Percentiles rank a stretch among this genome's conserved stretches.
Evolutionary conservation across 2,888 invertebrate species (phyloP).

Genomic region (Mellilla xanthometata): DNA sequence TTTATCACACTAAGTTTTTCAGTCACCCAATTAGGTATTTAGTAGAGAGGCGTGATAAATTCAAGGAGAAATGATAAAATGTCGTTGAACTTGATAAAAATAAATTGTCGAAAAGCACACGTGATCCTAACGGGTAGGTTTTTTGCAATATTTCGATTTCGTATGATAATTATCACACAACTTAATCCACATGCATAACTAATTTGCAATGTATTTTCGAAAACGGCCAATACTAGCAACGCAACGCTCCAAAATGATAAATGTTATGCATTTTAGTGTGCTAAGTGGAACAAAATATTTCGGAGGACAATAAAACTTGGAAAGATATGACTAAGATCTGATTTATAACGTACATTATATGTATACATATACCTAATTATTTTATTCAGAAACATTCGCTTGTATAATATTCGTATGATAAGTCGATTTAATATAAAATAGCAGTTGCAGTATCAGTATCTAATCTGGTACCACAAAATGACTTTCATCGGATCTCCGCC

Average conservation of each 20-base stretch:
- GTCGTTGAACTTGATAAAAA: slow-evolving; percentile 70
- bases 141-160: not conserved
- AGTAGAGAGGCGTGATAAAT: slow-evolving; percentile 54
- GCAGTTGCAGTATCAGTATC: no score
- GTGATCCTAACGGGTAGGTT: not conserved
- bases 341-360: no score
- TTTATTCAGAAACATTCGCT: no score
- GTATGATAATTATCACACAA: not conserved
- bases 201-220: slow-evolving; percentile 3
- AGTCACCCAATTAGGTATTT: slow-evolving; percentile 40
- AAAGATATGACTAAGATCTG: no score
- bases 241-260: not conserved
- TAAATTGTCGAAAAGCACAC: slow-evolving; percentile 28
- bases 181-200: slow-evolving; percentile 1
- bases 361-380: no score
- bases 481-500: no score
- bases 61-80: slow-evolving; percentile 73
- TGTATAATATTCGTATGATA: no score
- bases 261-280: not conserved
- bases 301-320: no score
- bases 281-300: not conserved
- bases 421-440: no score
- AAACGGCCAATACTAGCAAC: slow-evolving; percentile 1
- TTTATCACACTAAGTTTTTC: slow-evolving; percentile 23
- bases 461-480: no score